Conservation (phyloP, 1,140 invertebrate species). For the Chironomus tepperi region DNA sequence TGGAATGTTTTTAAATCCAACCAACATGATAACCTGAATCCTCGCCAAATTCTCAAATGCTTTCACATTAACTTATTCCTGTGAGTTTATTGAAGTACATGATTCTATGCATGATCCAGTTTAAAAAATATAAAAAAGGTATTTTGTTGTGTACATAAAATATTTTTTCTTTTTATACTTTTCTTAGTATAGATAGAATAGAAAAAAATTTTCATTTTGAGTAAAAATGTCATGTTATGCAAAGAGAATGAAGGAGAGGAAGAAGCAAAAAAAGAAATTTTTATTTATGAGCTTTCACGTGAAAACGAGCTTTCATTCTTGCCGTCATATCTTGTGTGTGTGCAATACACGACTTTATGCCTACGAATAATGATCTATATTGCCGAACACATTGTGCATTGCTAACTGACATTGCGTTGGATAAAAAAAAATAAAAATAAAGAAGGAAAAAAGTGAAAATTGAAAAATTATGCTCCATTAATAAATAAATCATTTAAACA, state of each 20-base stretch:
- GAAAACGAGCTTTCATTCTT: too few relatives aligned
- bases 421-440: too few relatives aligned
- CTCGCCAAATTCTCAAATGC: neutral
- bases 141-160: too few relatives aligned
- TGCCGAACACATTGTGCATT: too few relatives aligned
- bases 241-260: neutral
- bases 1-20: neutral
- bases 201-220: neutral
- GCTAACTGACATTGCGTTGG: too few relatives aligned
- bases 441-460: neutral
- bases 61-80: neutral
- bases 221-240: slow-evolving; percentile 20
- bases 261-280: neutral
- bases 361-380: neutral
- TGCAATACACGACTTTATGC: neutral
- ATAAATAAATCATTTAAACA: slow-evolving; percentile 23
- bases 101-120: neutral
- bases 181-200: too few relatives aligned
- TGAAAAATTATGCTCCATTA: slow-evolving; percentile 23
- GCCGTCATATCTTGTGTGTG: too few relatives aligned
- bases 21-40: slow-evolving; percentile 5
- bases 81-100: neutral
- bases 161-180: too few relatives aligned
- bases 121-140: neutral
- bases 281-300: slow-evolving; percentile 20